Evolutionary conservation across 2,888 invertebrate genomes (phyloP).

Genomic region (Acanthacorydalis orientalis): DNA sequence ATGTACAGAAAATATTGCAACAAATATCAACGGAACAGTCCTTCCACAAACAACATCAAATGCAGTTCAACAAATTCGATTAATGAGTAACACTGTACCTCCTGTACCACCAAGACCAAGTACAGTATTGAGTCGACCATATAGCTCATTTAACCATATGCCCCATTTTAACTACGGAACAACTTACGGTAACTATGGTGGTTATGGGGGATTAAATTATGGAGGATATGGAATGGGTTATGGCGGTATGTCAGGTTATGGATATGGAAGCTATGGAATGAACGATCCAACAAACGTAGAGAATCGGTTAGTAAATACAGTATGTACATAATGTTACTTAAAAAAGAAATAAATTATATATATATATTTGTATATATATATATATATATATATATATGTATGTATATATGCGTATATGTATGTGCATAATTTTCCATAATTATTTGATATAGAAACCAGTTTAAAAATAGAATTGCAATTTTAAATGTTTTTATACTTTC

Average conservation of each 20-base stretch:
- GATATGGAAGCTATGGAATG: slow-evolving; percentile 21
- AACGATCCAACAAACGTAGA: slow-evolving; percentile 36
- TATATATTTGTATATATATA: not conserved
- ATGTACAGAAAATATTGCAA: slow-evolving; percentile 8
- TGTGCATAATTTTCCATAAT: not conserved
- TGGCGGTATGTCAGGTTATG: slow-evolving; percentile 17
- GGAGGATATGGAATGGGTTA: slow-evolving; percentile 16
- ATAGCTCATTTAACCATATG: not conserved
- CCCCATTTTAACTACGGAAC: slow-evolving; percentile 8
- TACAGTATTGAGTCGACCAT: not conserved
- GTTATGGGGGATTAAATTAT: slow-evolving; percentile 15
- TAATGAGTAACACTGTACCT: not conserved
- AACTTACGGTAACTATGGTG: slow-evolving; percentile 15
- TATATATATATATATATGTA: too few relatives aligned
- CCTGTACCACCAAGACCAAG: slow-evolving; percentile 2
- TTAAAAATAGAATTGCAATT: not conserved
- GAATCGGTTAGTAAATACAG: slow-evolving; percentile 31
- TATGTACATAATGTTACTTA: not conserved
- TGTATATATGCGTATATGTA: too few relatives aligned
- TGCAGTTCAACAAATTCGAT: slow-evolving; percentile 8
- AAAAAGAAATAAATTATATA: not conserved
- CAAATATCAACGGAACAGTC: slow-evolving; percentile 11
- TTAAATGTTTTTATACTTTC: not conserved
- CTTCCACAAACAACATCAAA: slow-evolving; percentile 9
- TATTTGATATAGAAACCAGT: not conserved